Percentiles rank a stretch among this genome's conserved stretches.
phyloP scores from a whole-genome alignment of 2,113 vertebrate genomes.

The Dipodomys merriami region DNA sequence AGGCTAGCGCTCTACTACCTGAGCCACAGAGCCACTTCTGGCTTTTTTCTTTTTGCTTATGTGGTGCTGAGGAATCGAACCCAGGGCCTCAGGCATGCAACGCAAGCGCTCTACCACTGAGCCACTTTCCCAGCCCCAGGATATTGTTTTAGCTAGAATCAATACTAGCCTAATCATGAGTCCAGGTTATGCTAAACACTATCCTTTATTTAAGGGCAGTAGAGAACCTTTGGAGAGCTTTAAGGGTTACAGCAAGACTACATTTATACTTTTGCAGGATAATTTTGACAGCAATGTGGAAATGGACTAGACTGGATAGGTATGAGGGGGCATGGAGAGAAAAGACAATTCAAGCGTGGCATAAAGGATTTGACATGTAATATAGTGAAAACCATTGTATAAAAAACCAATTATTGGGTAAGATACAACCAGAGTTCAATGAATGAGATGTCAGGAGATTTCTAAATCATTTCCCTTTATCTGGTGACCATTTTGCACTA shows the following conservation, averaged over 20 bases:
- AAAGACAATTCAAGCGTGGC: neutral
- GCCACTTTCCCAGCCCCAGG: no score
- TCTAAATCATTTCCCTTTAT: neutral
- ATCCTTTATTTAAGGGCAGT: neutral
- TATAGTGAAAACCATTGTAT: no score
- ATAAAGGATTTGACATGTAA: neutral
- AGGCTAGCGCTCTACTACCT: no score
- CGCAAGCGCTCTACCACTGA: no score
- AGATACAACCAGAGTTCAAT: neutral
- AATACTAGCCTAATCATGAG: neutral
- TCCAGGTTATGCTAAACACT: neutral
- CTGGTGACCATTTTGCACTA: neutral
- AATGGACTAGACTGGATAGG: neutral
- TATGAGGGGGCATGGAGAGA: neutral
- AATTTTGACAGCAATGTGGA: constrained; percentile 8
- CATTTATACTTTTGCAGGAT: neutral
- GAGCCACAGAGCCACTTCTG: no score
- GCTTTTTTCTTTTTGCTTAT: no score
- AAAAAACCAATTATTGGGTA: neutral
- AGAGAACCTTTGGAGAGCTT: neutral
- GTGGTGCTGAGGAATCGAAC: no score
- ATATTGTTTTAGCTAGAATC: neutral
- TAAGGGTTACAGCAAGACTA: neutral
- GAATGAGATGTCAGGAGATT: neutral
- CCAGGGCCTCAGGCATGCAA: no score